Evolutionary conservation across 2,797 vertebrate species (phyloP), one percentile per base, ranked within the genome.

Genomic region (Geotrypetes seraphini): DNA sequence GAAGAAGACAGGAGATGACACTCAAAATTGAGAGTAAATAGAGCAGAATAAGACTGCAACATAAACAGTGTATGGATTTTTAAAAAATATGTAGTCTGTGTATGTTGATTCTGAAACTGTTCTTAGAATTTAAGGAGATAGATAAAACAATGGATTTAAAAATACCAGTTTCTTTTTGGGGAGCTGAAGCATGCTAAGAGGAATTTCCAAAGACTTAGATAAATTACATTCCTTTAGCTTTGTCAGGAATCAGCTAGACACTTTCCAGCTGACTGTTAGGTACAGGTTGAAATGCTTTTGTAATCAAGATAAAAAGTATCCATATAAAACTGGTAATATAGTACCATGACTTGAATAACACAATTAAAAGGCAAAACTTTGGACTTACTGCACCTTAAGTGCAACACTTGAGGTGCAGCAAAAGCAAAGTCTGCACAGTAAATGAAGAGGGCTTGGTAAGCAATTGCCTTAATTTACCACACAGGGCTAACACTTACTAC

Each of bases 291-390:
- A n/a, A n/a, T n/a, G n/a, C n/a, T n/a, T n/a, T n/a, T n/a, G n/a
- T n/a, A n/a, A n/a, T n/a, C n/a, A n/a, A n/a, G n/a, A n/a, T n/a
- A n/a, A n/a, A n/a, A n/a, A n/a, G n/a, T n/a, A n/a, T n/a, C n/a
- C n/a, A n/a, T n/a, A n/a, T n/a, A n/a, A n/a, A n/a, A n/a, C n/a
- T n/a, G n/a, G n/a, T n/a, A n/a, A n/a, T n/a, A n/a, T 47, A 39
- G 33, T 39, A 61, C 48, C 61, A 55, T 61, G 63, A 54, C 46
- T 43, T 52, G 61, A 56, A 43, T 57, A 53, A 50, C 28, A 42
- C 28, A 42, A 47, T 22, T 42, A 48, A 54, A 46, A 54, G n/a
- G 50, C 54, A 47, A n/a, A n/a, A n/a, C n/a, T n/a, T n/a, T n/a
- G n/a, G n/a, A n/a, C n/a, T n/a, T n/a, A n/a, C n/a, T n/a, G n/a